Percentiles rank a stretch among this genome's conserved stretches.
phyloP scores from a whole-genome alignment of 30 jellyfish, hydroid and myxozoan genomes.

The Aurelia coerulea region DNA sequence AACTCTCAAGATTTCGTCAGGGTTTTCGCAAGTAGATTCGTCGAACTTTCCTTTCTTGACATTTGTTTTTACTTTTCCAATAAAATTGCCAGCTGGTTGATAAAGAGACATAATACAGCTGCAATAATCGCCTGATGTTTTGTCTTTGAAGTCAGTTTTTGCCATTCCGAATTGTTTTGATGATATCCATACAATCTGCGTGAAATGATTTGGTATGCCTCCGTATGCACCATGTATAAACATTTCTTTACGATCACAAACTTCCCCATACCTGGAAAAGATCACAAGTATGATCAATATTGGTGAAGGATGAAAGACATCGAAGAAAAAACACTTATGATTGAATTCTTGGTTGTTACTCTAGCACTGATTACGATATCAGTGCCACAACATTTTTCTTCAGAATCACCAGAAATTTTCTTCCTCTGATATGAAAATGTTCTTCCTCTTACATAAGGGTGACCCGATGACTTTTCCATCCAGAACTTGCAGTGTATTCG shows the following conservation, averaged over 20 bases:
- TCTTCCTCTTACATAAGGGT: no score
- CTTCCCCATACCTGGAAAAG: slow-evolving; percentile 63
- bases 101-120: slow-evolving; percentile 62
- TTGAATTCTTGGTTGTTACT: no score
- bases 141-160: slow-evolving; percentile 39
- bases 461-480: no score
- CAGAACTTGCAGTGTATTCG: no score
- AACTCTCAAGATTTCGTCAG: slow-evolving; percentile 18
- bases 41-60: slow-evolving; percentile 71
- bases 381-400: no score
- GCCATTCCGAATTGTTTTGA: slow-evolving; percentile 66
- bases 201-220: slow-evolving; percentile 59
- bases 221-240: slow-evolving; percentile 32
- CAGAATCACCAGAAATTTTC: no score
- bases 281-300: not conserved
- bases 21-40: slow-evolving; percentile 50
- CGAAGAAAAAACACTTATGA: not conserved
- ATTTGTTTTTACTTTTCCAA: slow-evolving; percentile 61
- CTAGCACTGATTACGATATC: no score
- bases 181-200: slow-evolving; percentile 77
- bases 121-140: slow-evolving; percentile 52
- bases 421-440: no score
- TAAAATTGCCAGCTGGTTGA: slow-evolving; percentile 61
- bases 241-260: slow-evolving; percentile 39
- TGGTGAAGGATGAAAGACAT: not conserved